Conservation (phyloP, 1,140 invertebrate genomes). For the Papilio polytes region DNA sequence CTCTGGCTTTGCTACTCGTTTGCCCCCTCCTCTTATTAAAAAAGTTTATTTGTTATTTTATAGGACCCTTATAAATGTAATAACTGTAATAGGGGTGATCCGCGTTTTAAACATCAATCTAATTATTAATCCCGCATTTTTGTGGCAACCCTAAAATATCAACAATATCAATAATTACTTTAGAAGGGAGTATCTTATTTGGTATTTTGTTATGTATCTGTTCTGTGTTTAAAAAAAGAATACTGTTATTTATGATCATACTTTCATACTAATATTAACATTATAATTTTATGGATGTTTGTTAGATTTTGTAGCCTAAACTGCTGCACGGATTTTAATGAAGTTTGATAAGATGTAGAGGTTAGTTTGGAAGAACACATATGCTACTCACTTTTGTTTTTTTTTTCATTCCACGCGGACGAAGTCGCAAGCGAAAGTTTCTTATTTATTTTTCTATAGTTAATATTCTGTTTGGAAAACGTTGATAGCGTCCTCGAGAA, state of each 20-base stretch:
- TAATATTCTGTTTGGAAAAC: conserved; percentile 32
- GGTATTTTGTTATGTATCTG: not conserved
- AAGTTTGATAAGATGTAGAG: no score
- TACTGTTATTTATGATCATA: not conserved
- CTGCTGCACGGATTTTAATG: no score
- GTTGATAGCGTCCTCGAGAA: conserved; percentile 46
- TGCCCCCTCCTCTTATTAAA: not conserved
- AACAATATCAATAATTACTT: no score
- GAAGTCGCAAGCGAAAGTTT: no score
- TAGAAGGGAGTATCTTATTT: not conserved
- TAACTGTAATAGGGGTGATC: not conserved
- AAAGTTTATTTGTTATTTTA: not conserved
- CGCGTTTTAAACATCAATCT: not conserved
- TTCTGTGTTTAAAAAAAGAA: not conserved
- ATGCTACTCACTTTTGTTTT: no score
- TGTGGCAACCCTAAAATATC: not conserved
- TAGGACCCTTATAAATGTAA: conserved; percentile 3
- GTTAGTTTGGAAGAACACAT: no score
- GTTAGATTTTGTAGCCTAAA: no score
- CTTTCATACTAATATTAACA: no score
- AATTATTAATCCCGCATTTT: not conserved
- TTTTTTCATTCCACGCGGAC: no score
- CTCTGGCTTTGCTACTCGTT: no score
- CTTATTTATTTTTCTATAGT: no score
- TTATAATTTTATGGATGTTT: no score